Conservation (phyloP, 2,113 vertebrate species). For the Dinomys branickii region DNA sequence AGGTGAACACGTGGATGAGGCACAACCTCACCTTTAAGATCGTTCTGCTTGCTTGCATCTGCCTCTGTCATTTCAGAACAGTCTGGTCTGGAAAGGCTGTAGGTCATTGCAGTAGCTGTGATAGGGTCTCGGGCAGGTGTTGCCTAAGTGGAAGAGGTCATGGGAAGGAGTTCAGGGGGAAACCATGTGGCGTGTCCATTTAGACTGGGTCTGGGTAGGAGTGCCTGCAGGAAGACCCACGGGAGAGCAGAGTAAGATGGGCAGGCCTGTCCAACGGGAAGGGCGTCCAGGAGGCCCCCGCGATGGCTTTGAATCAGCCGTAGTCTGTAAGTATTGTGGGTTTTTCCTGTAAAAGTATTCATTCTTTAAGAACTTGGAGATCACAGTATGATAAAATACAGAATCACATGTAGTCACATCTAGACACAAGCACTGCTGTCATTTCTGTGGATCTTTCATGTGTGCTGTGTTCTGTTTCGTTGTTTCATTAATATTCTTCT, state of each 20-base stretch:
- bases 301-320: background rate
- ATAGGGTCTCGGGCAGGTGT: background rate
- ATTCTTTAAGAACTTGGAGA: background rate
- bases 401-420: background rate
- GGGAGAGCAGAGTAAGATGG: background rate
- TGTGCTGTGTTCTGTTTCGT: slow-evolving; percentile 1
- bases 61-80: background rate
- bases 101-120: background rate
- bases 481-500: slow-evolving; percentile 7
- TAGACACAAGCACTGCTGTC: slow-evolving; percentile 17
- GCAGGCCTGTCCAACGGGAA: background rate
- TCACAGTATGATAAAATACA: background rate
- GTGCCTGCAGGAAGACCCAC: background rate
- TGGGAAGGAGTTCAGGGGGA: background rate
- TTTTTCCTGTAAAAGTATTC: background rate
- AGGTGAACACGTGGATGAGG: background rate
- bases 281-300: background rate
- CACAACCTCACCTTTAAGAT: background rate
- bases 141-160: background rate
- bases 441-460: background rate
- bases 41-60: background rate
- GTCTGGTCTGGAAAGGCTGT: background rate
- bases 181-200: background rate
- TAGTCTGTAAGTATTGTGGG: background rate
- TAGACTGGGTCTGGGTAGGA: background rate